Base-by-base conservation (phyloP, 2,113 vertebrate species). In the Pardalotus punctatus region DNA sequence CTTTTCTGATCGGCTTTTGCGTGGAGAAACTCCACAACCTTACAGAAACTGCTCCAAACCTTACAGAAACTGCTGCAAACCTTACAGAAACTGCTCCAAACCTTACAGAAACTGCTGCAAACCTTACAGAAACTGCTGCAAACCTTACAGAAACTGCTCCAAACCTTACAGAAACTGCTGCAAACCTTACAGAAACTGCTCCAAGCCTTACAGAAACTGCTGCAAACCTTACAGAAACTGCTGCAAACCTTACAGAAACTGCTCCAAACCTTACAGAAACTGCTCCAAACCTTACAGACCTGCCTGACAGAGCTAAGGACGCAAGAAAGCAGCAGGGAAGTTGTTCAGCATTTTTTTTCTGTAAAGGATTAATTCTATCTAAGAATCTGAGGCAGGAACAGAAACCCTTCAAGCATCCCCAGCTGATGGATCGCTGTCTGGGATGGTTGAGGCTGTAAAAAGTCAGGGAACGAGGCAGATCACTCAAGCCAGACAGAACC, bases 11-110 rank as follows among this genome's bases (percentile, higher is more conserved):
- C 56, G 21, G 16, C 61, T 87, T 24, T 2, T 5, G 16, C 6
- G 31, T 10, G 1, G 4, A 57, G 58, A 36, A 20, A 5, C 13
- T n/a, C n/a, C n/a, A n/a, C n/a, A n/a, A n/a, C n/a, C n/a, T n/a
- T n/a, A n/a, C n/a, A n/a, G n/a, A n/a, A n/a, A 5, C 29, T 1
- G 18, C 66, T 38, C 8, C 56, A 43, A 47, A 47, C 24, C 50
- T 29, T 11, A 12, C 11, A 12, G 38, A 69, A 45, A 12, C 38
- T 0, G 0, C n/a, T n/a, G n/a, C n/a, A n/a, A n/a, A n/a, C n/a
- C n/a, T n/a, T n/a, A n/a, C n/a, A n/a, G n/a, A n/a, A n/a, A 40
- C 38, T 40, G 38, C 38, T 40, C 38, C 38, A 40, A 40, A 40
- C 38, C 38, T 12, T 40, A 40, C 38, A 40, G 38, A 40, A 12